Evolutionary conservation across 2,113 vertebrate species (phyloP), one percentile per base, ranked within the genome.

Genomic region (Brevimyrus niger): DNA sequence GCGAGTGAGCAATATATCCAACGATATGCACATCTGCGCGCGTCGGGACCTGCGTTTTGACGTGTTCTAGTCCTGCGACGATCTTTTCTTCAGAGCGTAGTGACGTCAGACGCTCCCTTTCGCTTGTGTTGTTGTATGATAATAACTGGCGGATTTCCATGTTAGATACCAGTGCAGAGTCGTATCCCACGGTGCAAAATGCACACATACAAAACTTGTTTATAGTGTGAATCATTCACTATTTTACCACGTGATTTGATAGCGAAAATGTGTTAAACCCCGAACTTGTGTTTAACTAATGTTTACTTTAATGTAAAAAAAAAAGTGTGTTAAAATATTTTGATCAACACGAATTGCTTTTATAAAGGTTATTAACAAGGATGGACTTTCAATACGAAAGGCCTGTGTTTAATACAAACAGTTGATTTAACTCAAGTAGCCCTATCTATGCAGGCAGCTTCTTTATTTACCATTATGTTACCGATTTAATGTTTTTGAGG

Each of bases 61-160:
- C 91, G 35, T 27, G 89, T 90, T 92, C 91, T 47, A 48, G 88
- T 91, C 90, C 88, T 89, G 94, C 93, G 89, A 92, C 91, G 92
- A 95, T 80, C 95, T 96, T 96, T 96, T 95, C 94, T 94, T 91
- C 0, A 91, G 92, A 31, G 19, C 35, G 89, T 80, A 46, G 87
- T 96, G 96, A 97, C 96, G 97, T 97, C 96, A 96, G 92, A 17
- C 19, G 89, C 90, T 90, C 92, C 90, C 69, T 58, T 23, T 31
- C 51, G 21, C 31, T 47, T 50, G 21, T 46, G 38, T 44, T 21
- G 44, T 88, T 53, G 82, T 53, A 69, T 51, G 46, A 86, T 83
- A 83, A 83, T n/a, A 21, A n/a, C 82, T 23, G 82, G 82, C 82
- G 3, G 19, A n/a, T 84, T 84, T 23, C 8, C 82, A 84, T 46